These are phyloP conservation scores for Acropora yongei DNA, from an alignment of 64 coral and sea anemone species.

Conservation along the genomic window DNA sequence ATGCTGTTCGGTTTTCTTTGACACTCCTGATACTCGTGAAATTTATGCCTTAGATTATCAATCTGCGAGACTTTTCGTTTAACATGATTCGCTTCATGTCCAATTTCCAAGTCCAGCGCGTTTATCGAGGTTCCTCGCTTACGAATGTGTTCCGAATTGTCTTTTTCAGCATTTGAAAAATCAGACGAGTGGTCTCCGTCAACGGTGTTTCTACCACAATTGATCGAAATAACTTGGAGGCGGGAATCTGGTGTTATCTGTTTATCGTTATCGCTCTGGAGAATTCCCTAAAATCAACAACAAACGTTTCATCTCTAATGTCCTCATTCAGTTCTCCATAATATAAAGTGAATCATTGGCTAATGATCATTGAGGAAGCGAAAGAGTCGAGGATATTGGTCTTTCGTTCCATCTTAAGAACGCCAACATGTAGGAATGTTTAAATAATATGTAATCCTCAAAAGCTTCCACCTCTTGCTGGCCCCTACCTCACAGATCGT, in stretches of 20 bases:
- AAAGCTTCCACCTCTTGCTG: background rate
- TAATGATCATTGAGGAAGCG: too few relatives aligned
- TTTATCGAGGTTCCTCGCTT: constrained; percentile 50
- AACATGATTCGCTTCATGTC: background rate
- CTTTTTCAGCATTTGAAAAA: background rate
- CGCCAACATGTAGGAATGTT: too few relatives aligned
- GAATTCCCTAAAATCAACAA: background rate
- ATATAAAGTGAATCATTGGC: too few relatives aligned
- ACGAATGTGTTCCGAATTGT: background rate
- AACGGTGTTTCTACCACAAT: background rate
- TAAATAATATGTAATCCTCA: too few relatives aligned
- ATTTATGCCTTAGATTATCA: constrained; percentile 54
- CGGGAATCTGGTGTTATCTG: background rate
- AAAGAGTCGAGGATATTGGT: too few relatives aligned
- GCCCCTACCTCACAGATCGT: background rate
- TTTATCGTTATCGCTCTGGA: constrained; percentile 17
- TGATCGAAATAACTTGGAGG: background rate
- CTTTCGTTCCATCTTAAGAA: too few relatives aligned
- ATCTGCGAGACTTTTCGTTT: constrained; percentile 61
- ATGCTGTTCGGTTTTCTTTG: background rate
- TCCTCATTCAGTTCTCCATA: too few relatives aligned
- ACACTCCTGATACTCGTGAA: constrained; percentile 10
- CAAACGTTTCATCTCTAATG: background rate
- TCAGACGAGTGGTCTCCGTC: background rate
- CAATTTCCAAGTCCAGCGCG: constrained; percentile 50